phyloP scores from a whole-genome alignment of 1,140 invertebrate genomes.

The Diorhabda elongata region DNA sequence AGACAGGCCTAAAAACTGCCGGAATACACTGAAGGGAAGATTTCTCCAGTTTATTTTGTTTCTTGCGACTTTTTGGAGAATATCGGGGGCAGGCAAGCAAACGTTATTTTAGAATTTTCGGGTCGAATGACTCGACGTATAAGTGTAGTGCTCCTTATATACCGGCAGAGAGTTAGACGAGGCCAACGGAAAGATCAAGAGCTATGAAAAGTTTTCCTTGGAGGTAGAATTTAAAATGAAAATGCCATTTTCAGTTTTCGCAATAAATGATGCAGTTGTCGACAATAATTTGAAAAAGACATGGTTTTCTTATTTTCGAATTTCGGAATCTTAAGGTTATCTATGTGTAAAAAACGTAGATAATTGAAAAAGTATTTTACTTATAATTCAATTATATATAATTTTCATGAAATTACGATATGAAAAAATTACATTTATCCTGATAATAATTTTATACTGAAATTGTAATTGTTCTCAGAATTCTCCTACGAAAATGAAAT shows the following conservation, averaged over 20 bases:
- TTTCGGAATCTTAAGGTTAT: too few species aligned
- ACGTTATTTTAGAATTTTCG: conserved; percentile 36
- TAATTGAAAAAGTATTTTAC: too few species aligned
- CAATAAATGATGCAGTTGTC: not conserved
- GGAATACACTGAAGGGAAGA: not conserved
- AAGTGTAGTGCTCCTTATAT: conserved; percentile 17
- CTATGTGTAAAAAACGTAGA: too few species aligned
- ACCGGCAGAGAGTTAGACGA: conserved; percentile 17
- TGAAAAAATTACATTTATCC: too few species aligned
- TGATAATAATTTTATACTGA: too few species aligned
- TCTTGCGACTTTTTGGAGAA: conserved; percentile 14
- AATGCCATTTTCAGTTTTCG: not conserved
- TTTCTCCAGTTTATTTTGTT: conserved; percentile 20
- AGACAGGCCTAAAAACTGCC: not conserved
- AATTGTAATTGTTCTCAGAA: too few species aligned
- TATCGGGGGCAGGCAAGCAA: conserved; percentile 32
- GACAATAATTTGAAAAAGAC: not conserved
- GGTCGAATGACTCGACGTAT: conserved; percentile 25
- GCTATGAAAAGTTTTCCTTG: conserved; percentile 15
- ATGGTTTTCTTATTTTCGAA: too few species aligned
- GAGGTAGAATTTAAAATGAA: not conserved
- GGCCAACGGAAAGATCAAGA: conserved; percentile 34
- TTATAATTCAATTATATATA: too few species aligned
- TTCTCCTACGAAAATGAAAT: too few species aligned
- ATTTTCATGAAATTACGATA: too few species aligned